Base-by-base conservation (phyloP, 2,113 vertebrate genomes). In the Puntigrus tetrazona region DNA sequence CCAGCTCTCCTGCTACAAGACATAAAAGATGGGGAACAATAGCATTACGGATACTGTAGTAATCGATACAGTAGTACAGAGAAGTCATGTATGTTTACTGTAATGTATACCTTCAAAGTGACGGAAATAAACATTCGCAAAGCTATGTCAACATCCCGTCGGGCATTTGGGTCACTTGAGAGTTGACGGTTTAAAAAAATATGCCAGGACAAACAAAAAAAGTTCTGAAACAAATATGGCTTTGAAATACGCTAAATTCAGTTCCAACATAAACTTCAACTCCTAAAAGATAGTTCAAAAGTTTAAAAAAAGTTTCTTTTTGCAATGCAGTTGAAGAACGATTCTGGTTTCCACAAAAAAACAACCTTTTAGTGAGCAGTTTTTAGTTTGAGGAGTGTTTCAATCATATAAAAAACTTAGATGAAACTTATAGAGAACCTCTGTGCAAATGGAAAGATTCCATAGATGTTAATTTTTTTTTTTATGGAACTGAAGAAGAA, bases 1-100 rank as follows among this genome's bases (percentile, higher is more conserved):
- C 9, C 27, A 52, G 25, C 11, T 31, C 67, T 72, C 11, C 5
- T 31, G 27, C 2, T 67, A 63, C 41, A 80, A 31, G 43, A n/a
- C 59, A 80, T 7, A 80, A 65, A 80, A 47, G 41, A 65, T 67
- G 59, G 18, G 27, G 41, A 14, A 80, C 8, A 65, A 67, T 29
- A 25, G 2, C 25, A 59, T 38, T 25, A 45, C 5, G 0, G n/a
- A 31, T n/a, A 34, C 20, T 45, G 59, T 47, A 41, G 52, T 41
- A 31, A 80, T 47, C 27, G 16, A 80, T 80, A n/a, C 41, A 45
- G 9, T 11, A 22, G 25, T 47, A 31, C 78, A 67, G 14, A 31
- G 7, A 79, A 43, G 38, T 50, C 20, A 67, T 29, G 57, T 65
- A 31, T 20, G 45, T 67, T 43, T 20, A 47, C 38, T 34, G 4